These are phyloP conservation scores for Atta cephalotes DNA, from an alignment of 1,140 invertebrate species.

Conservation along the genomic window DNA sequence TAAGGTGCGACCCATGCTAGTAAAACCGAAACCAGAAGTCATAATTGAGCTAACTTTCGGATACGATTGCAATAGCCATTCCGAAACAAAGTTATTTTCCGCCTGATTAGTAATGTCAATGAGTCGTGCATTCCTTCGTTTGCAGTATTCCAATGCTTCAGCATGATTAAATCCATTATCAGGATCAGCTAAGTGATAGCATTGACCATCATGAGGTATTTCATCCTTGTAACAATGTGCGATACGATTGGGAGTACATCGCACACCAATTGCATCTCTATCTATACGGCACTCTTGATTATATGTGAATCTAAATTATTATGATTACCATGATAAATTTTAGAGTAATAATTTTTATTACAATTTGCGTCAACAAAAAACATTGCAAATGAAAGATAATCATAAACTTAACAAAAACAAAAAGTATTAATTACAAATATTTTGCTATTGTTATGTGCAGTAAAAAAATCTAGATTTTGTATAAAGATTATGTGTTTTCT, in stretches of 20 bases:
- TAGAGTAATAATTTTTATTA: neutral
- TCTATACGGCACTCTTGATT: slow-evolving; percentile 79
- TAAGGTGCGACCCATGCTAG: slow-evolving; percentile 82
- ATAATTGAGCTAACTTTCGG: slow-evolving; percentile 85
- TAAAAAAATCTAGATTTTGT: neutral
- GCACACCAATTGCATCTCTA: slow-evolving; percentile 84
- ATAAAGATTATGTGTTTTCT: too few species aligned
- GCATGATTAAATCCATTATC: slow-evolving; percentile 83
- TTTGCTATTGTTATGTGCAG: neutral
- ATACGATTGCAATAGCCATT: slow-evolving; percentile 84
- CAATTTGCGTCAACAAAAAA: neutral
- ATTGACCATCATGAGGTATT: slow-evolving; percentile 84
- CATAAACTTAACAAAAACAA: neutral
- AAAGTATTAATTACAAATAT: neutral
- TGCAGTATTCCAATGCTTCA: slow-evolving; percentile 85
- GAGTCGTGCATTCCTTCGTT: slow-evolving; percentile 83
- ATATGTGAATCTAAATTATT: slow-evolving; percentile 77
- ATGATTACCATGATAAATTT: slow-evolving; percentile 20
- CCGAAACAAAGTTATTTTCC: slow-evolving; percentile 89
- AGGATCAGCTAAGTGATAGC: slow-evolving; percentile 84
- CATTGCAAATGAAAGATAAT: neutral
- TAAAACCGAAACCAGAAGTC: slow-evolving; percentile 87
- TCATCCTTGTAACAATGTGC: slow-evolving; percentile 86
- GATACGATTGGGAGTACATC: slow-evolving; percentile 84
- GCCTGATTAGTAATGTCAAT: slow-evolving; percentile 86